Conservation (phyloP, 2,113 vertebrate species). For the Macrotis lagotis region DNA sequence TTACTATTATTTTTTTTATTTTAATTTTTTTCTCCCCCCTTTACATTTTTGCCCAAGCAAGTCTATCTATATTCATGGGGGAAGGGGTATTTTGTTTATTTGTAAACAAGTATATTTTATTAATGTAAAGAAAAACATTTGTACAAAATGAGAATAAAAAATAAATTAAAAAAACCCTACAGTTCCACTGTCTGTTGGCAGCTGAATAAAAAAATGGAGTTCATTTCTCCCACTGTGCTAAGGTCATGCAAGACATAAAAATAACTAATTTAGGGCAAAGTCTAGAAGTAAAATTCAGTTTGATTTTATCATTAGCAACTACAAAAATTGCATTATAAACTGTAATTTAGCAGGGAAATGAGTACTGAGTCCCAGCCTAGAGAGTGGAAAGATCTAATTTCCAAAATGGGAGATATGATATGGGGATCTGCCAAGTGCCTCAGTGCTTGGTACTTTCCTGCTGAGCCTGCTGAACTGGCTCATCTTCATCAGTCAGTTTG, state of each 20-base stretch:
- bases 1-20: no score
- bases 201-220: background rate
- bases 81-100: no score
- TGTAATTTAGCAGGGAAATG: background rate
- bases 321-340: background rate
- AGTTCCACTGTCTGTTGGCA: no score
- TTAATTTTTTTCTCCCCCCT: no score
- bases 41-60: no score
- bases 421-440: background rate
- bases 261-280: conserved; percentile 1
- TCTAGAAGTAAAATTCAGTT: background rate
- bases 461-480: background rate
- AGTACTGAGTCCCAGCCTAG: background rate
- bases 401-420: background rate
- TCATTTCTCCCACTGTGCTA: background rate
- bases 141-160: no score
- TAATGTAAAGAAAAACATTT: no score
- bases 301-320: conserved; percentile 27
- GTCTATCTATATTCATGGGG: no score
- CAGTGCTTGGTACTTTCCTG: background rate
- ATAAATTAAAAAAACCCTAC: background rate
- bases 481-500: background rate
- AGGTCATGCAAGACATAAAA: conserved; percentile 6
- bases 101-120: no score
- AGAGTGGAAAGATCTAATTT: background rate